Evolutionary conservation across 2,888 invertebrate species (phyloP).

Genomic region (Cryptus armator): DNA sequence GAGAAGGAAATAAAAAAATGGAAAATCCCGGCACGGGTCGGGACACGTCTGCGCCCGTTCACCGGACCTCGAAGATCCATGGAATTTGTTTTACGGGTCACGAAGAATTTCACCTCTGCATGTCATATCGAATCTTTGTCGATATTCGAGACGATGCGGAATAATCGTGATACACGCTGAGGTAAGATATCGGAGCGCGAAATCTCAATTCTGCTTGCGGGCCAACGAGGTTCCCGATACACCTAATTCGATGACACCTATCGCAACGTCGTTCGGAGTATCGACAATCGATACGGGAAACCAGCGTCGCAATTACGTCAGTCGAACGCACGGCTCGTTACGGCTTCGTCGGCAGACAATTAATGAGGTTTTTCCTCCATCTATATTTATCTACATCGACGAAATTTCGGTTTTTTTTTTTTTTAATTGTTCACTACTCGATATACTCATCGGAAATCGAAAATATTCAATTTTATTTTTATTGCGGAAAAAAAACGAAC

Average conservation of each 20-base stretch:
- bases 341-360: neutral
- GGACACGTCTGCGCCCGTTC: constrained; percentile 47
- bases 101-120: neutral
- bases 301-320: neutral
- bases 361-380: neutral
- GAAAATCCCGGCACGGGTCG: constrained; percentile 57
- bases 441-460: too few relatives aligned
- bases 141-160: neutral
- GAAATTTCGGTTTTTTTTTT: too few relatives aligned
- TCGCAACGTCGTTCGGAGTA: neutral
- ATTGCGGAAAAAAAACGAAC: too few relatives aligned
- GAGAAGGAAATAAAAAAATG: constrained; percentile 18
- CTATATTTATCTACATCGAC: too few relatives aligned
- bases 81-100: constrained; percentile 21
- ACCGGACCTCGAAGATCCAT: neutral
- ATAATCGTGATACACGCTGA: neutral
- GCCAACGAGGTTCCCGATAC: neutral
- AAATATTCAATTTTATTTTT: too few relatives aligned
- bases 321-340: neutral
- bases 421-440: too few relatives aligned
- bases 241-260: neutral
- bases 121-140: neutral
- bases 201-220: neutral
- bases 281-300: constrained; percentile 8
- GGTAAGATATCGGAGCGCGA: neutral